A percentile compares a stretch with the other conserved stretches of the same genome.
These are phyloP conservation scores for Rana temporaria DNA, from an alignment of 2,113 vertebrate genomes.

Conservation along the genomic window DNA sequence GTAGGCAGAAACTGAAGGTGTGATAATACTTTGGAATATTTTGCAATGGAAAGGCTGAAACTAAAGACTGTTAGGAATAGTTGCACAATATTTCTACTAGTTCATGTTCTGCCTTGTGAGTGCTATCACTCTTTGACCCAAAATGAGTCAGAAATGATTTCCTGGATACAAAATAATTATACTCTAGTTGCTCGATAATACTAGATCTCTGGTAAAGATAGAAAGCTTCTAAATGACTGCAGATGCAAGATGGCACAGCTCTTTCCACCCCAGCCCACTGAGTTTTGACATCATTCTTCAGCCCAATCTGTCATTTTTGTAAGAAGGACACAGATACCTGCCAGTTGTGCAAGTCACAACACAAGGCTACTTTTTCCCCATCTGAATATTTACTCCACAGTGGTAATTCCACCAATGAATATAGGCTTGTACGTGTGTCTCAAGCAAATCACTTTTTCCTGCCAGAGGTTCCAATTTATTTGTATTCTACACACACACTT, in stretches of 20 bases:
- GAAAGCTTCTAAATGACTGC: background rate
- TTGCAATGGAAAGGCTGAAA: too few relatives aligned
- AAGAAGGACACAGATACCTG: background rate
- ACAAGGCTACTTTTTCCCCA: background rate
- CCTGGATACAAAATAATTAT: too few relatives aligned
- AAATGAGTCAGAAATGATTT: too few relatives aligned
- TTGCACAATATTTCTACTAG: too few relatives aligned
- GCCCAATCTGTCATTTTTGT: constrained; percentile 19
- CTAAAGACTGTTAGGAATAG: too few relatives aligned
- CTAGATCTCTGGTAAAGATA: too few relatives aligned
- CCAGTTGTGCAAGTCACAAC: background rate
- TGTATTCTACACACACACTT: constrained; percentile 37
- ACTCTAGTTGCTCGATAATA: too few relatives aligned
- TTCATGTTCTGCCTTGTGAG: too few relatives aligned
- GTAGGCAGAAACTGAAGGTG: too few relatives aligned
- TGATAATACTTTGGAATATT: too few relatives aligned
- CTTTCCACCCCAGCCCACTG: background rate
- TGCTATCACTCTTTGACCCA: too few relatives aligned
- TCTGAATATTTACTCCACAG: constrained; percentile 2
- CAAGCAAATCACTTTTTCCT: constrained; percentile 40
- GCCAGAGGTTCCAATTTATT: constrained; percentile 46
- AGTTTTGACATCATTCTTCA: background rate
- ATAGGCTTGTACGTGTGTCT: constrained; percentile 27
- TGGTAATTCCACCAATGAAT: constrained; percentile 29
- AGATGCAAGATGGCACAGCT: background rate